phyloP scores from a whole-genome alignment of 2,888 invertebrate genomes.

The Aphodius granarius region DNA sequence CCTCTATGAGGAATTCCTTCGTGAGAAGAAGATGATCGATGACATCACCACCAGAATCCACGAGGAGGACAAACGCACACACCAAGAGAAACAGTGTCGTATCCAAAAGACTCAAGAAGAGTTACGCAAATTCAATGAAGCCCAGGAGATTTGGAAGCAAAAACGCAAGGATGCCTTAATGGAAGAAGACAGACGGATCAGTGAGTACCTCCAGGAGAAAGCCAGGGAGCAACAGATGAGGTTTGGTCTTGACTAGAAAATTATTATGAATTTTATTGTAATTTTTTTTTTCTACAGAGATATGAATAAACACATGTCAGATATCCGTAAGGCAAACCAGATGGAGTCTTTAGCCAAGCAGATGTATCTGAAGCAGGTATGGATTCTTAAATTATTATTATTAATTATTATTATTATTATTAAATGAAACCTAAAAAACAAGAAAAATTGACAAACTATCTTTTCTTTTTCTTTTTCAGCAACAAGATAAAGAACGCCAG shows the following conservation, averaged over 20 bases:
- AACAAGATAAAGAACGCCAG: slow-evolving; percentile 17
- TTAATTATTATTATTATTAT: slow-evolving; percentile 5
- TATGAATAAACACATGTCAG: slow-evolving; percentile 40
- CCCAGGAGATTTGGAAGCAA: slow-evolving; percentile 57
- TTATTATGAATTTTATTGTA: slow-evolving; percentile 8
- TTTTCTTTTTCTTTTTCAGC: background rate
- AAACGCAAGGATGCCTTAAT: slow-evolving; percentile 54
- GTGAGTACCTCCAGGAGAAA: slow-evolving; percentile 48
- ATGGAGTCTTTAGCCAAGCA: slow-evolving; percentile 45
- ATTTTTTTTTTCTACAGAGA: slow-evolving; percentile 32
- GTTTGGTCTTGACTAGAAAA: slow-evolving; percentile 32
- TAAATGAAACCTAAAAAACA: too few species aligned
- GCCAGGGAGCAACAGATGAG: slow-evolving; percentile 49
- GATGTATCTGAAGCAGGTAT: slow-evolving; percentile 46
- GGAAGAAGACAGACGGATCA: slow-evolving; percentile 53
- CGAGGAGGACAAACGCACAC: slow-evolving; percentile 63
- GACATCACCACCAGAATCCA: slow-evolving; percentile 62
- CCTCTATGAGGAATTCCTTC: slow-evolving; percentile 60
- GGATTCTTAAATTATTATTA: slow-evolving; percentile 2
- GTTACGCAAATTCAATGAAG: slow-evolving; percentile 57
- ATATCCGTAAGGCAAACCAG: slow-evolving; percentile 42
- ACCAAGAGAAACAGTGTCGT: slow-evolving; percentile 56
- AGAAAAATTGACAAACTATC: too few species aligned
- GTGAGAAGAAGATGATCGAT: slow-evolving; percentile 66
- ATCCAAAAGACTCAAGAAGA: slow-evolving; percentile 58